These are phyloP conservation scores for Bettongia penicillata DNA, from an alignment of 2,113 vertebrate genomes.

Conservation along the genomic window DNA sequence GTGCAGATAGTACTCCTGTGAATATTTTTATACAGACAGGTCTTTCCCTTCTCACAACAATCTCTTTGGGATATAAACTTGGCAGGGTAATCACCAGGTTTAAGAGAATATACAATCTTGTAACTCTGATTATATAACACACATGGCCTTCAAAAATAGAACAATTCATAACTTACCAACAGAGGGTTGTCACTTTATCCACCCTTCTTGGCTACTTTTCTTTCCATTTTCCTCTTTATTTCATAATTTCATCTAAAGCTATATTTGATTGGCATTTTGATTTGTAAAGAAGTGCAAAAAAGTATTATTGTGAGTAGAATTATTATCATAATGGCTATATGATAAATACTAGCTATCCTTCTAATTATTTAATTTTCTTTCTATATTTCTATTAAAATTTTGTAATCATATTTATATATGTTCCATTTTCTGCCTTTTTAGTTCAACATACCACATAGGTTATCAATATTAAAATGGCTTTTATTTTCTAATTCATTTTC, in stretches of 20 bases:
- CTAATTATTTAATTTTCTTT: too few species aligned
- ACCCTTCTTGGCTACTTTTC: neutral
- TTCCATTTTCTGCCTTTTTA: too few species aligned
- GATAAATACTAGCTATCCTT: too few species aligned
- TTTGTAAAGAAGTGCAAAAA: neutral
- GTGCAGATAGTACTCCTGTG: neutral
- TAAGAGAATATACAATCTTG: neutral
- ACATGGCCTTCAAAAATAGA: neutral
- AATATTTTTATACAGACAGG: neutral
- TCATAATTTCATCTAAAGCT: neutral
- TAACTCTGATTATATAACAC: neutral
- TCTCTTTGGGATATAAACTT: neutral
- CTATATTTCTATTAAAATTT: too few species aligned
- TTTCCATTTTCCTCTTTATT: neutral
- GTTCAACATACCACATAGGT: too few species aligned
- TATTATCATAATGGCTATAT: too few species aligned
- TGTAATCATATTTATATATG: too few species aligned
- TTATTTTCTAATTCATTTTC: too few species aligned
- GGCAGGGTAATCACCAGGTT: neutral
- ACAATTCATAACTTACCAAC: neutral
- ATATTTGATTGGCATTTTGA: neutral
- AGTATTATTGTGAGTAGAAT: too few species aligned
- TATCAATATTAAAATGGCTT: too few species aligned
- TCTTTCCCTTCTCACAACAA: neutral
- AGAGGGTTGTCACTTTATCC: neutral